Evolutionary conservation across 2,797 vertebrate species (phyloP).

Genomic region (Mastacembelus armatus): DNA sequence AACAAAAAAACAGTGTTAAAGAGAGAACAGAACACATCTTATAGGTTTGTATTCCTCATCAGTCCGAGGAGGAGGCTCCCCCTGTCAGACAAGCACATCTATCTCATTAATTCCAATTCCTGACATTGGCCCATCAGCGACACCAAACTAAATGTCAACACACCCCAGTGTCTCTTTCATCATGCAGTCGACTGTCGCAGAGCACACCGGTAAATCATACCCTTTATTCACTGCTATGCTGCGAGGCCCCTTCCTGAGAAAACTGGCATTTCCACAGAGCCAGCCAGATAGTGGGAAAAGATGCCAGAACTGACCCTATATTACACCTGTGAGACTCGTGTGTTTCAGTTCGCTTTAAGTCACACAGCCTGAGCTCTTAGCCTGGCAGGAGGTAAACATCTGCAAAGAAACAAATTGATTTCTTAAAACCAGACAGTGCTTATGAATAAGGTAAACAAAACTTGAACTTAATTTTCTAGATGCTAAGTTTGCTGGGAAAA

Average conservation of each 20-base stretch:
- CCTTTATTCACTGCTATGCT: conserved; percentile 57
- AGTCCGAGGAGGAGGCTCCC: conserved; percentile 19
- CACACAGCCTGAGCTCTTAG: conserved; percentile 5
- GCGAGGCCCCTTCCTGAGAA: conserved; percentile 47
- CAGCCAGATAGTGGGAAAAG: conserved; percentile 51
- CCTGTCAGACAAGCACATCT: conserved; percentile 52
- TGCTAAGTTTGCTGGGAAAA: conserved; percentile 37
- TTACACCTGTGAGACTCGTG: conserved; percentile 26
- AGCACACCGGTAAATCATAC: conserved; percentile 62
- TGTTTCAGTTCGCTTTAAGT: conserved; percentile 7
- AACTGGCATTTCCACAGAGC: conserved; percentile 66
- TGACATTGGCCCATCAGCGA: conserved; percentile 23
- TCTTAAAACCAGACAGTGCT: not conserved
- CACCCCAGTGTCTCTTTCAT: conserved; percentile 66
- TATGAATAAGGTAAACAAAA: not conserved
- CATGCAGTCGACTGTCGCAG: conserved; percentile 54
- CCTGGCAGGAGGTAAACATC: not conserved
- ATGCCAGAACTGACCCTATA: conserved; percentile 50
- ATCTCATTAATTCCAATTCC: conserved; percentile 58
- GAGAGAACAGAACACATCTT: conserved; percentile 26
- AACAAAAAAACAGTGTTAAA: conserved; percentile 5
- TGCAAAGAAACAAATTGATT: not conserved
- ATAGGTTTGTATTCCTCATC: conserved; percentile 42
- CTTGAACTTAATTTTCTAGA: conserved; percentile 1
- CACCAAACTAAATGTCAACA: conserved; percentile 72